Evolutionary conservation across 2,888 invertebrate species (phyloP).

Genomic region (Caenorhabditis drosophilae): DNA sequence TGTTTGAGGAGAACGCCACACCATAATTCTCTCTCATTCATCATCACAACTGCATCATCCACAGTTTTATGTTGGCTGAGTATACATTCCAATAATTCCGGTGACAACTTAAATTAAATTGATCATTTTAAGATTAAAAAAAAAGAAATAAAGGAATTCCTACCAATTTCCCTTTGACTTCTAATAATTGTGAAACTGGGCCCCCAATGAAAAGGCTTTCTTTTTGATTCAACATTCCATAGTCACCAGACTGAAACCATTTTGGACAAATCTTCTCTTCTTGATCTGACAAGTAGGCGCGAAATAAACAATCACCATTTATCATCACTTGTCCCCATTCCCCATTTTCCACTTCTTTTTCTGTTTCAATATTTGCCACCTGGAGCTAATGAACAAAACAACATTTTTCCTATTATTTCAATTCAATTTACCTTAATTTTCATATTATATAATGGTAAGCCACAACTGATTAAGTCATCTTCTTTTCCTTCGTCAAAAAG

Average conservation of each 20-base stretch:
- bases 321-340: constrained; percentile 36
- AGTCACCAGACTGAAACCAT: constrained; percentile 22
- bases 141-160: not conserved
- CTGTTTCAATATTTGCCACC: constrained; percentile 26
- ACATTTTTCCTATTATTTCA: not conserved
- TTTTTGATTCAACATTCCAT: constrained; percentile 38
- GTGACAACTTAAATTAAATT: constrained; percentile 23
- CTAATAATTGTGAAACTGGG: constrained; percentile 11
- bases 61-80: constrained; percentile 18
- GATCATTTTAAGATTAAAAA: not conserved
- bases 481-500: constrained; percentile 8
- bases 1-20: constrained; percentile 31
- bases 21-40: constrained; percentile 19
- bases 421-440: constrained; percentile 32
- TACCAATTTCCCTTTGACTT: constrained; percentile 11
- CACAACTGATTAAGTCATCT: constrained; percentile 19
- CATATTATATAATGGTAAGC: constrained; percentile 20
- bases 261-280: not conserved
- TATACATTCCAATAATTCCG: constrained; percentile 22
- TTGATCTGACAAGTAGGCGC: not conserved
- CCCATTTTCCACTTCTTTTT: constrained; percentile 13
- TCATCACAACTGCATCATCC: constrained; percentile 30
- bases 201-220: constrained; percentile 26
- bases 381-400: not conserved
- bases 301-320: constrained; percentile 13